Conservation (phyloP, 1,140 invertebrate genomes). For the Drosophila cardini region DNA sequence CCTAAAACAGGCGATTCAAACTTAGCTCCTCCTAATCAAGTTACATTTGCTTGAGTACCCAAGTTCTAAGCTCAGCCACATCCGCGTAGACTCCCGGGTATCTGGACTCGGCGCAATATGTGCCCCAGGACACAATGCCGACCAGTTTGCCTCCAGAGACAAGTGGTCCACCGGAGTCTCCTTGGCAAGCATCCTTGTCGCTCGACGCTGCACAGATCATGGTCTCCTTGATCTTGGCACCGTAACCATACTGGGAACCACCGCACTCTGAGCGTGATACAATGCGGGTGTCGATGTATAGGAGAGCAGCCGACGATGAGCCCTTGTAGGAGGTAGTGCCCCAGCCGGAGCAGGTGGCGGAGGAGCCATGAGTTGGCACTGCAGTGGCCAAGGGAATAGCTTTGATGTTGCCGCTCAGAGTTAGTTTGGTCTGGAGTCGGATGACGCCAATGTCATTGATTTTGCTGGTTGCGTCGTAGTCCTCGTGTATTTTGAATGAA, state of each 20-base stretch:
- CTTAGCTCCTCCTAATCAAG: not conserved
- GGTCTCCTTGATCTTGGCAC: conserved; percentile 41
- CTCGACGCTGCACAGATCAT: conserved; percentile 68
- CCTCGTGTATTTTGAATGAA: conserved; percentile 53
- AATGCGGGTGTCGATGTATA: conserved; percentile 59
- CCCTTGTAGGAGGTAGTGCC: conserved; percentile 46
- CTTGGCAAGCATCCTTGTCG: conserved; percentile 72
- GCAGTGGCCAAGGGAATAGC: conserved; percentile 68
- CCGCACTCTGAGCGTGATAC: conserved; percentile 51
- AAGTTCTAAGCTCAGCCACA: conserved; percentile 49
- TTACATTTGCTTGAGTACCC: conserved; percentile 26
- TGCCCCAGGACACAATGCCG: conserved; percentile 67
- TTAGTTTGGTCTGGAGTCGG: conserved; percentile 72
- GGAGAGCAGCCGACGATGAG: conserved; percentile 40
- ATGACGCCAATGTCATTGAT: conserved; percentile 86
- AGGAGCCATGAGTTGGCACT: conserved; percentile 52
- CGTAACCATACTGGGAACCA: conserved; percentile 62
- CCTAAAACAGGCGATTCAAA: too few relatives aligned
- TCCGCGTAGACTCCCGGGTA: conserved; percentile 59
- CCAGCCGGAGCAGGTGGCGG: conserved; percentile 85
- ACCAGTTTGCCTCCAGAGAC: conserved; percentile 63
- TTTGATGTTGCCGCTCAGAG: conserved; percentile 76
- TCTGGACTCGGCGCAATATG: conserved; percentile 49
- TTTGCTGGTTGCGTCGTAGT: conserved; percentile 33
- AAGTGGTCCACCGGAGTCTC: conserved; percentile 76